A percentile compares a stretch with the other conserved stretches of the same genome.
phyloP scores from a whole-genome alignment of 35 echinoderm and acorn worm genomes.

The Antedon bifida region DNA sequence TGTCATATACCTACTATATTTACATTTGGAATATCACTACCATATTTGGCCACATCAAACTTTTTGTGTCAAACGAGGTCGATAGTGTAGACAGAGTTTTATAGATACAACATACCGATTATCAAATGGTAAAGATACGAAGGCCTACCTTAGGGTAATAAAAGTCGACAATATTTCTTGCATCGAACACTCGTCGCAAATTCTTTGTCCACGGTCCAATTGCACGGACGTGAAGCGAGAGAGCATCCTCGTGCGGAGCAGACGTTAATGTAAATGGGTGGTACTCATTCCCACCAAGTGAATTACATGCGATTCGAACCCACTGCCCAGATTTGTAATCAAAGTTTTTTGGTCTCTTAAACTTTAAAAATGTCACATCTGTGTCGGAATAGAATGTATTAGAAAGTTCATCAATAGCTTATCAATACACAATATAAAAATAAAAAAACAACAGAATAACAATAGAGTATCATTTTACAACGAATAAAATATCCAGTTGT shows the following conservation, averaged over 20 bases:
- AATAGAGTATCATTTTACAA: neutral
- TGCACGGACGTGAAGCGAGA: conserved; percentile 46
- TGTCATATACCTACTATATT: too few species aligned
- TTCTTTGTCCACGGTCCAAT: conserved; percentile 38
- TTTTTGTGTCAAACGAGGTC: too few species aligned
- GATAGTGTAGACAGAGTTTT: too few species aligned
- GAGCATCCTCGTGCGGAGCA: conserved; percentile 47
- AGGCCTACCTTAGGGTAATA: conserved; percentile 34
- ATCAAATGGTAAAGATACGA: neutral
- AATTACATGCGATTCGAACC: conserved; percentile 30
- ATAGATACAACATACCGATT: too few species aligned
- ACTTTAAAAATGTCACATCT: conserved; percentile 46
- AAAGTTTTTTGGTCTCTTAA: conserved; percentile 36
- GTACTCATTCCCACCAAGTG: conserved; percentile 29
- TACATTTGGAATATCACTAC: too few species aligned
- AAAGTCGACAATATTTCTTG: conserved; percentile 12
- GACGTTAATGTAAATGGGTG: conserved; percentile 68
- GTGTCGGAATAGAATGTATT: neutral
- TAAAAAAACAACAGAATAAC: neutral
- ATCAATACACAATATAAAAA: neutral
- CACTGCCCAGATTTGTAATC: conserved; percentile 55
- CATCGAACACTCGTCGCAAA: conserved; percentile 30
- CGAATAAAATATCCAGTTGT: neutral
- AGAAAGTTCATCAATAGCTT: neutral
- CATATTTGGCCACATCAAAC: too few species aligned